Evolutionary conservation across 1,140 invertebrate genomes (phyloP), one percentile per base, ranked within the genome.

Genomic region (Lordiphosa collinella): DNA sequence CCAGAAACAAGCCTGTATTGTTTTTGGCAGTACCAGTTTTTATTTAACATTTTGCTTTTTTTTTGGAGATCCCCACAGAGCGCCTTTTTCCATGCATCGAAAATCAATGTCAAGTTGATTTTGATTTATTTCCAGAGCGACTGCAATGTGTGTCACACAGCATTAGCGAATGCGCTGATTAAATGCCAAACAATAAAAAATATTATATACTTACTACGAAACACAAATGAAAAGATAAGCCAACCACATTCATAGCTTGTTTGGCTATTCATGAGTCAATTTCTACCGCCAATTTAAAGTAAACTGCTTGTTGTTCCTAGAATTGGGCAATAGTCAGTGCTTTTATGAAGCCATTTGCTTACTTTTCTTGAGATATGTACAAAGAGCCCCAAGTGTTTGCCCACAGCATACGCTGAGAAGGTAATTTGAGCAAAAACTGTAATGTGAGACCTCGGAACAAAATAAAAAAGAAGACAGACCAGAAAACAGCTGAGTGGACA

Each of bases 401-500:
- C 53, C 59, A 58, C 54, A 43, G 31, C 51, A 67, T 41, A 51
- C 58, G 71, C 52, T 37, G 54, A 37, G 66, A 55, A 59, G 71
- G 75, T 82, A 80, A 80, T 71, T 82, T 62, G 76, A 80, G 66
- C 18, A 31, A 34, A 47, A 47, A 43, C 36, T 49, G 64, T 68
- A 68, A 68, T 68, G 63, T 68, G 64, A 68, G 64, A 67, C 36
- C 49, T 48, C 0, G n/a, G 3, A 31, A 9, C 12, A 18, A 5
- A 7, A 41, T 13, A n/a, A 16, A 13, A n/a, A 16, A 13, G 29
- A 37, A 32, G 46, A 52, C 41, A 62, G 50, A 16, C 32, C 35
- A 14, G 43, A 46, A 32, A 70, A 82, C 75, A 80, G 75, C 75
- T 80, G 76, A 80, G 75, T 80, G 75, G 75, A 80, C 75, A 80